Evolutionary conservation across 2,113 vertebrate genomes (phyloP).

Genomic region (Phycodurus eques): DNA sequence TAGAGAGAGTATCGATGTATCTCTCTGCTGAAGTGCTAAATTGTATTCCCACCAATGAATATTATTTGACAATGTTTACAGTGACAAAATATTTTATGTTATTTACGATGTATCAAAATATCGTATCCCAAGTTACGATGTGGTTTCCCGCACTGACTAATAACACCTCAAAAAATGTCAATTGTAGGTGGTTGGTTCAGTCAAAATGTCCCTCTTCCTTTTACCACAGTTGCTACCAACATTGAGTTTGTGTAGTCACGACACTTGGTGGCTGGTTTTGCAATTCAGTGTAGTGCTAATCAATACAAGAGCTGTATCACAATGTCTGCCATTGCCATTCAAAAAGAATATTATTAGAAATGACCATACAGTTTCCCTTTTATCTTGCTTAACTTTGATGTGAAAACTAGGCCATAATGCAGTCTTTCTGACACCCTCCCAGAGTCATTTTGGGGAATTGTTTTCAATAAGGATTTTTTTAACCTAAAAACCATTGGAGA

Average conservation of each 20-base stretch:
- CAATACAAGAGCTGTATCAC: not conserved
- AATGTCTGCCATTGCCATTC: not conserved
- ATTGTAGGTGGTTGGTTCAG: not conserved
- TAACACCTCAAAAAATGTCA: not conserved
- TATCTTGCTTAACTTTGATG: slow-evolving; percentile 9
- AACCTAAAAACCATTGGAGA: slow-evolving; percentile 21
- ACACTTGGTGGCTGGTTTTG: not conserved
- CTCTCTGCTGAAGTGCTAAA: too few relatives aligned
- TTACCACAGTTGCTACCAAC: not conserved
- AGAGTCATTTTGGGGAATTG: slow-evolving; percentile 10
- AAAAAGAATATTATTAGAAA: slow-evolving; percentile 44
- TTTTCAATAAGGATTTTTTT: slow-evolving; percentile 7
- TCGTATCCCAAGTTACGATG: not conserved
- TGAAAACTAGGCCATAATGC: slow-evolving; percentile 38
- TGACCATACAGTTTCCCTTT: slow-evolving; percentile 24
- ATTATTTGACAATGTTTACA: too few relatives aligned
- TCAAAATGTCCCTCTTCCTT: not conserved
- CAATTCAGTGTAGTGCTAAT: not conserved
- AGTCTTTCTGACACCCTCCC: not conserved
- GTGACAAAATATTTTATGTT: too few relatives aligned
- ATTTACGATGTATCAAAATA: too few relatives aligned
- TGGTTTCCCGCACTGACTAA: not conserved
- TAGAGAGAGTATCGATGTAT: too few relatives aligned
- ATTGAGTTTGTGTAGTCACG: too few relatives aligned
- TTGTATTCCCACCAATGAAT: too few relatives aligned